phyloP scores from a whole-genome alignment of 2,797 vertebrate genomes.

The Gymnothorax javanicus region DNA sequence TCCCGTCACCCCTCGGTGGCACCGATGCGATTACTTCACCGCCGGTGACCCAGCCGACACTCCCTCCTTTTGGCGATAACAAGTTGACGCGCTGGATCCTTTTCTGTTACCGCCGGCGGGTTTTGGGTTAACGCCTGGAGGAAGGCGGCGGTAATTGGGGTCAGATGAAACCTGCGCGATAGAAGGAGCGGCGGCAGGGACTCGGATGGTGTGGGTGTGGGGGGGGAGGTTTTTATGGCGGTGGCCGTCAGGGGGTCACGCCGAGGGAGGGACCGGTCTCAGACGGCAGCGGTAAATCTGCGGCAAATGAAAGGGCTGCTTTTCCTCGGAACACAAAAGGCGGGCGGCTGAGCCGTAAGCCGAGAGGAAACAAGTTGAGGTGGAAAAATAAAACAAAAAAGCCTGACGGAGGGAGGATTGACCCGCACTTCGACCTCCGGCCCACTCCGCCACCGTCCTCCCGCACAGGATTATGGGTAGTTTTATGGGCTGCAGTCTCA shows the following conservation, averaged over 20 bases:
- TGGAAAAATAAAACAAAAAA: not conserved
- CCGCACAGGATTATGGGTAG: not conserved
- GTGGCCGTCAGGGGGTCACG: not conserved
- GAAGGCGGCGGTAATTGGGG: conserved; percentile 32
- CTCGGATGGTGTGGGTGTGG: not conserved
- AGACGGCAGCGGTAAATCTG: not conserved
- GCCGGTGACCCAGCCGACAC: not conserved
- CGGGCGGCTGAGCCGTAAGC: not conserved
- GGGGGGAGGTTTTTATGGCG: conserved; percentile 27
- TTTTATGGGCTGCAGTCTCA: not conserved
- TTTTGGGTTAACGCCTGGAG: conserved; percentile 28
- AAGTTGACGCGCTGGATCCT: not conserved
- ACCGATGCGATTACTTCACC: not conserved
- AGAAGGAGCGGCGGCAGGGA: conserved; percentile 26
- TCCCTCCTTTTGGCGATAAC: not conserved
- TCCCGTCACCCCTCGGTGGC: too few species aligned
- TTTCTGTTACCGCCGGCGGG: not conserved
- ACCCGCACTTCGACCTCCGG: not conserved
- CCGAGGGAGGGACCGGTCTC: not conserved
- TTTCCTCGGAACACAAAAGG: not conserved
- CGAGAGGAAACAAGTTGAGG: not conserved
- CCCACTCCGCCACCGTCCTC: not conserved
- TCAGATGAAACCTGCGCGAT: conserved; percentile 14
- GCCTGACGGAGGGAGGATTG: not conserved
- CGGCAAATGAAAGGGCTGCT: not conserved